These are phyloP conservation scores for Trachymyrmex cornetzi DNA, from an alignment of 1,140 invertebrate species.

Conservation along the genomic window DNA sequence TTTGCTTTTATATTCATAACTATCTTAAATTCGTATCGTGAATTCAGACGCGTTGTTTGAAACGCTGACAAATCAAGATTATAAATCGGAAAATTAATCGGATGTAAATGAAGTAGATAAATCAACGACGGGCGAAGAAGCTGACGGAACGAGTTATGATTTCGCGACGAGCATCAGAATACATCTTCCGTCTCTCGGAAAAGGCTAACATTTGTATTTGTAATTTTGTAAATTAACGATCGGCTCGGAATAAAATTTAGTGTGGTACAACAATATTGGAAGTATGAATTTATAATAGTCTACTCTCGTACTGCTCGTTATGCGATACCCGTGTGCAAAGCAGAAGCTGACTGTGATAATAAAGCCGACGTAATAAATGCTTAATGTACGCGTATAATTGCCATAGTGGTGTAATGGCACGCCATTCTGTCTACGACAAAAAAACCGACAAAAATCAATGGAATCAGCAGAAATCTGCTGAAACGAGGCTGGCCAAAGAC, in stretches of 20 bases:
- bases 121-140: constrained; percentile 6
- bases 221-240: constrained; percentile 44
- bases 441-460: constrained; percentile 52
- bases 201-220: constrained; percentile 21
- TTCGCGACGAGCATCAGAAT: constrained; percentile 1
- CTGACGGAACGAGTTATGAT: not conserved
- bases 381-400: constrained; percentile 60
- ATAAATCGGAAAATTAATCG: constrained; percentile 14
- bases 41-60: not conserved
- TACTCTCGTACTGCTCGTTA: constrained; percentile 43
- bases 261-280: constrained; percentile 54
- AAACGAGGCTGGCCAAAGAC: not conserved
- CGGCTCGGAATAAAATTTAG: constrained; percentile 43
- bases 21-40: not conserved
- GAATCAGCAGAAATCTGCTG: constrained; percentile 8
- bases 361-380: constrained; percentile 53
- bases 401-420: constrained; percentile 49
- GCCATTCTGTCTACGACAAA: constrained; percentile 4
- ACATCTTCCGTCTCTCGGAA: constrained; percentile 22
- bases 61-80: not conserved
- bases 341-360: constrained; percentile 45
- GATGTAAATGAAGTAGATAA: constrained; percentile 33
- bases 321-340: not conserved
- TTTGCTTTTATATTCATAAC: not conserved
- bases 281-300: constrained; percentile 52